A percentile compares a stretch with the other conserved stretches of the same genome.
These are phyloP conservation scores for Xanthorhoe spadicearia DNA, from an alignment of 2,888 invertebrate species.

Conservation along the genomic window DNA sequence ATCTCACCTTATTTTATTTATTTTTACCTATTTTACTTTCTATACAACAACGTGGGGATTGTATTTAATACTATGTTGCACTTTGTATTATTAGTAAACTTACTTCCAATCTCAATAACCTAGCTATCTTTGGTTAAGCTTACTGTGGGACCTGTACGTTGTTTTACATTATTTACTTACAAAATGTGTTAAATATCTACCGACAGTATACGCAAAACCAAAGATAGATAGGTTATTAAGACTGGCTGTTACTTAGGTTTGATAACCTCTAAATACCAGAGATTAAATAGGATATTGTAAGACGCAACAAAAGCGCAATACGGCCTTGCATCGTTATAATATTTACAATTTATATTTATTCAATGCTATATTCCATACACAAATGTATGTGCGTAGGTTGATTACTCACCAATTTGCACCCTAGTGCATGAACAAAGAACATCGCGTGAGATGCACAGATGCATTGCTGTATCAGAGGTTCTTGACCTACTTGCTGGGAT, in stretches of 20 bases:
- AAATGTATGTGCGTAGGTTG: constrained; percentile 13
- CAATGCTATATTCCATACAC: neutral
- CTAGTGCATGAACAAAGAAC: constrained; percentile 48
- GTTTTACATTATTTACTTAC: too few species aligned
- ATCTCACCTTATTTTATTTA: too few species aligned
- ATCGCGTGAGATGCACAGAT: constrained; percentile 55
- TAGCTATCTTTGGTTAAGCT: too few species aligned
- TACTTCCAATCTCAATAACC: too few species aligned
- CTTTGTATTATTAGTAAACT: too few species aligned
- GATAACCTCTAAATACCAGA: constrained; percentile 1
- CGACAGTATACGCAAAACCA: too few species aligned
- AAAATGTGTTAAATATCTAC: too few species aligned
- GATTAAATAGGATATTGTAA: neutral
- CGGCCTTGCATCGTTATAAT: constrained; percentile 9
- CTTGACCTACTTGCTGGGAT: constrained; percentile 67
- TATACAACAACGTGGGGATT: too few species aligned
- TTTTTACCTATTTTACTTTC: too few species aligned
- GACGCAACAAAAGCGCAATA: constrained; percentile 11
- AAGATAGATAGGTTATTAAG: too few species aligned
- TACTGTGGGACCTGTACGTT: too few species aligned
- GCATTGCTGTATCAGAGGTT: constrained; percentile 62
- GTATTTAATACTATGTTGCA: too few species aligned
- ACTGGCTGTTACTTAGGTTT: neutral
- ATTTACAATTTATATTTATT: neutral
- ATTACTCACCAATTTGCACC: constrained; percentile 27